Percentiles rank a stretch among this genome's conserved stretches.
These are phyloP conservation scores for Protobothrops flavoviridis DNA, from an alignment of 2,113 vertebrate genomes.

Conservation along the genomic window DNA sequence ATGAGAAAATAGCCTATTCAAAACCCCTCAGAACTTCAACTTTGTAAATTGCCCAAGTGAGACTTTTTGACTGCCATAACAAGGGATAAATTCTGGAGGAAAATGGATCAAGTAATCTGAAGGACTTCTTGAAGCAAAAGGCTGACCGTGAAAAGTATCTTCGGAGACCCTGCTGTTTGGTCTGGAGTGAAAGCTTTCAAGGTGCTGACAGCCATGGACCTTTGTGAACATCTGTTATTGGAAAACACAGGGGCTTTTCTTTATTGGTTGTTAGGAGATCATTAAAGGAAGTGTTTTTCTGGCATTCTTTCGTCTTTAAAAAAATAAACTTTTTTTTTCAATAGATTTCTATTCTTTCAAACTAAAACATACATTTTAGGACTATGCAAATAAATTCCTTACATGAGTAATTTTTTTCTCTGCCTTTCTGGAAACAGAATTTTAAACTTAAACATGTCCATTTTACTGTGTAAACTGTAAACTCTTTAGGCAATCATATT, in stretches of 20 bases:
- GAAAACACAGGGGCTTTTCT: neutral
- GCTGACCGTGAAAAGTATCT: neutral
- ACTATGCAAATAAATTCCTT: neutral
- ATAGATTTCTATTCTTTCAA: neutral
- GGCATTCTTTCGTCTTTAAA: neutral
- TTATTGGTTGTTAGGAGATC: neutral
- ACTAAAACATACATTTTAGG: neutral
- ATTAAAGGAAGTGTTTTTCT: neutral
- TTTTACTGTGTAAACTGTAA: neutral
- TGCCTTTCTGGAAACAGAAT: neutral
- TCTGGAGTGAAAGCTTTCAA: neutral
- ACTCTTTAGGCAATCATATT: neutral
- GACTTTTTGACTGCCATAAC: neutral
- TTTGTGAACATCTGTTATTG: neutral
- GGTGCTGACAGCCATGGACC: neutral
- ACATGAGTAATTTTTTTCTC: neutral
- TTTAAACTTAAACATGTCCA: neutral
- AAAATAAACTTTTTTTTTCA: neutral
- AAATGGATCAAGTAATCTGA: neutral
- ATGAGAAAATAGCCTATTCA: neutral
- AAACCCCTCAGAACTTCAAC: neutral
- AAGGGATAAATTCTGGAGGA: neutral
- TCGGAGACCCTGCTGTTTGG: neutral
- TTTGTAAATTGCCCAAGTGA: neutral
- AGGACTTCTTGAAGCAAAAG: neutral